Evolutionary conservation across 2,113 vertebrate species (phyloP).

Genomic region (Peromyscus polionotus): DNA sequence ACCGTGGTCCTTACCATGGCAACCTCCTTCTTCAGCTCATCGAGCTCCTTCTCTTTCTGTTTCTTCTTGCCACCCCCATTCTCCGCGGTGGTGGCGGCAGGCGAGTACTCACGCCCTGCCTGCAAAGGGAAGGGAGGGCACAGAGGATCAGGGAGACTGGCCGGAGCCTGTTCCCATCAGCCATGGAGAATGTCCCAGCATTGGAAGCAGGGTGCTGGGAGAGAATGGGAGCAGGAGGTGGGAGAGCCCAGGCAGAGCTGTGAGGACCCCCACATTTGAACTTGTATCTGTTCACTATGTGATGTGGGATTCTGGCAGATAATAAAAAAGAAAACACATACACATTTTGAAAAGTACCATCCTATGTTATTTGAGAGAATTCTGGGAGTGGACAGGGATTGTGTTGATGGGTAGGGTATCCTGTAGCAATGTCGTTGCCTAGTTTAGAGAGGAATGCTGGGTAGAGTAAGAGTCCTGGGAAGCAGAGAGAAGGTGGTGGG

Average conservation of each 20-base stretch:
- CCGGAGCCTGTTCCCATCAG: background rate
- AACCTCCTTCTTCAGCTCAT: slow-evolving; percentile 96
- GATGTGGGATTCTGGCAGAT: background rate
- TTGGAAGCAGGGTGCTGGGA: background rate
- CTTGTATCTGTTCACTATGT: background rate
- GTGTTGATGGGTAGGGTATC: no score
- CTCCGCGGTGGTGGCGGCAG: slow-evolving; percentile 86
- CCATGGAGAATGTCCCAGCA: background rate
- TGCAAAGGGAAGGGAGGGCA: slow-evolving; percentile 52
- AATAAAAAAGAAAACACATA: background rate
- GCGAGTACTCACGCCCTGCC: slow-evolving; percentile 86
- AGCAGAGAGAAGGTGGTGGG: background rate
- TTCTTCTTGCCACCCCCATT: slow-evolving; percentile 91
- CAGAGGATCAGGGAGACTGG: background rate
- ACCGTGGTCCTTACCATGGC: slow-evolving; percentile 88
- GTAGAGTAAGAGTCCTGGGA: background rate
- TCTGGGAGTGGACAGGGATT: background rate
- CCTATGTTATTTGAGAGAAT: background rate
- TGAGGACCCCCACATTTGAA: background rate
- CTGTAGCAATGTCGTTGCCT: background rate
- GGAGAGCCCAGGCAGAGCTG: background rate
- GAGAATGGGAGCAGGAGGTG: background rate
- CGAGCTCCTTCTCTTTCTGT: slow-evolving; percentile 92
- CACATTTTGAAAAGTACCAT: background rate
- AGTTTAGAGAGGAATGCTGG: background rate